Evolutionary conservation across 2,797 vertebrate species (phyloP), one percentile per base, ranked within the genome.

Genomic region (Acanthurus tractus): DNA sequence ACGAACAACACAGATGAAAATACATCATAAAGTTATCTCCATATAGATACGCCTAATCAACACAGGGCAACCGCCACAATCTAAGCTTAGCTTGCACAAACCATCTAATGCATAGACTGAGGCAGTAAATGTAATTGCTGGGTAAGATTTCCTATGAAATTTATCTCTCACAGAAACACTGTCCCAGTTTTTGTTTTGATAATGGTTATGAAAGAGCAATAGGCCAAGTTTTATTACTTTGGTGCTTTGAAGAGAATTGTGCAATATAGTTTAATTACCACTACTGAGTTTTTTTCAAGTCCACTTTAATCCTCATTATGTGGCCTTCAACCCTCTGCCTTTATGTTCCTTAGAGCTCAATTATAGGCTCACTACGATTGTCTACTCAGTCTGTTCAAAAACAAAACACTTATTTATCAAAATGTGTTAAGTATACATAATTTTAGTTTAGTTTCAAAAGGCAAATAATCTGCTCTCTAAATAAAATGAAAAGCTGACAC

Each of bases 181-280:
- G 29, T 34, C 29, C 29, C 29, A 34, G 29, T 6, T 49, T 3
- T n/a, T 29, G 23, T 54, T 74, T 80, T 71, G 48, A 84, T 58
- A 45, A 61, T 15, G 59, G 59, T n/a, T n/a, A 46, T 81, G 72
- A 85, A 86, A 64, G 18, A 62, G 23, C 4, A 50, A 25, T 18
- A 34, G 18, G 2, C 1, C 29, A 22, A 14, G 14, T 46, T 76
- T 65, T 76, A 71, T 84, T 38, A 25, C 25, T 17, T 10, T 50
- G 4, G 42, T 44, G 42, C 13, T 44, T 12, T 13, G 10, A 1
- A 44, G 0, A 0, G 38, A 0, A 50, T 82, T 82, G 42, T 52
- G 53, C 14, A 82, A 78, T n/a, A 13, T 54, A 40, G 34, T 36
- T 0, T n/a, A 23, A 54, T 38, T 5, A 55, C 64, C 1, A 20